Base-by-base conservation (phyloP, 2,113 vertebrate genomes). In the Andinoacara biseriatus region DNA sequence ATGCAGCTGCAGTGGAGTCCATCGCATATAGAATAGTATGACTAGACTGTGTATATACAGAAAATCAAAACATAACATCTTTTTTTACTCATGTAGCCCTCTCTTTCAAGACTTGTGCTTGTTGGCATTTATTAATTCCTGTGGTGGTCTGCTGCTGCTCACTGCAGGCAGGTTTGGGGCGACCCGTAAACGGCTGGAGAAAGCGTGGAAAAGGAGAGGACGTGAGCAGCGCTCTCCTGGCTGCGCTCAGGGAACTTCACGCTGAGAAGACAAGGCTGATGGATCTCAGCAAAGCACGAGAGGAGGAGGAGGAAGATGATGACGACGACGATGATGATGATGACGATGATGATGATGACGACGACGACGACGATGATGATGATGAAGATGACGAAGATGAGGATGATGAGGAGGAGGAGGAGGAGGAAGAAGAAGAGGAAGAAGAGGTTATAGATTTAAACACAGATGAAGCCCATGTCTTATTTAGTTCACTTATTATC, bases 1-100 rank as follows among this genome's bases (percentile, higher is more conserved):
- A 89, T 5, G 89, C 90, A 3, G 74, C 81, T 1, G 76, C 82
- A 33, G 90, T 89, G 60, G 93, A 94, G 76, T 61, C 90, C 61
- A 87, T 18, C 11, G 92, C 92, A 1, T 95, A 95, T 31, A 88
- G 90, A 94, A 87, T 94, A 74, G 94, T 94, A 89, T 8, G 90
- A 24, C 1, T 9, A 7, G 4, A 76, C 13, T 43, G 3, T 9
- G 3, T 11, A 58, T 58, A 24, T 58, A 24, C 65, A 52, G 24
- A 52, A 18, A 31, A 72, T n/a, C 26, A 14, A 5, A 0, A 54
- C 52, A 52, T 29, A 0, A 26, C 26, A 52, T 31, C 24, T 20
- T 31, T 20, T 31, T 54, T 52, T 13, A 18, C 10, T 72, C 17
- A 2, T 0, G 67, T 2, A 1, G 52, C 20, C 49, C 43, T 15